These are phyloP conservation scores for Phyllostomus hastatus DNA, from an alignment of 2,113 vertebrate genomes.

Conservation along the genomic window DNA sequence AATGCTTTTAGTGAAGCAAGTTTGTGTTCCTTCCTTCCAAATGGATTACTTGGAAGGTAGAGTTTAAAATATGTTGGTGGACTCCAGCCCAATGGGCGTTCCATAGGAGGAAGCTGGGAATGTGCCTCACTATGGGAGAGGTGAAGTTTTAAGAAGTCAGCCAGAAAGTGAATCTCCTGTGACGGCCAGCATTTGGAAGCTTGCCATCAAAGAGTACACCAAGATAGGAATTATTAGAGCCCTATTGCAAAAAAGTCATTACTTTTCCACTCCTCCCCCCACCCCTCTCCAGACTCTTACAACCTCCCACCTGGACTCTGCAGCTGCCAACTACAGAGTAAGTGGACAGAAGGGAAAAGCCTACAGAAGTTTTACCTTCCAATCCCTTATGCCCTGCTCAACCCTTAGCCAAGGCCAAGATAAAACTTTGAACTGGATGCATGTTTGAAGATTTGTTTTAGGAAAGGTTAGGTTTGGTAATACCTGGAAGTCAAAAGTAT, in stretches of 20 bases:
- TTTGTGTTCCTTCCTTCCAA: not conserved
- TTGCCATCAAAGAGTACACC: not conserved
- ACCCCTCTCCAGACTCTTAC: not conserved
- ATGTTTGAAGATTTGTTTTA: not conserved
- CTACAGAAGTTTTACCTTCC: not conserved
- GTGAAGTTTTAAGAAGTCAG: not conserved
- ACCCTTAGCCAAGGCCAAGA: not conserved
- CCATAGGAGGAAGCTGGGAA: not conserved
- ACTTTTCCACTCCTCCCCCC: not conserved
- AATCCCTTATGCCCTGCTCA: not conserved
- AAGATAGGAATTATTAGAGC: not conserved
- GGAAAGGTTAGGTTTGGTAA: not conserved
- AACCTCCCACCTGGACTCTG: not conserved
- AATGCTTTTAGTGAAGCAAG: not conserved
- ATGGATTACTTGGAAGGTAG: not conserved
- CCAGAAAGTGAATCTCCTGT: not conserved
- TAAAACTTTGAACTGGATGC: not conserved
- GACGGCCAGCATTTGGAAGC: not conserved
- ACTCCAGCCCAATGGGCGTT: not conserved
- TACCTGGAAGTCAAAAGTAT: not conserved
- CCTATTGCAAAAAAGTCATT: not conserved
- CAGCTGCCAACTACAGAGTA: not conserved
- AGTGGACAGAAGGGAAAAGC: not conserved
- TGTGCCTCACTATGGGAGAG: not conserved
- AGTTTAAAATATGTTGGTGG: not conserved